These are phyloP conservation scores for Mimumesa dahlbomi DNA, from an alignment of 2,888 invertebrate species.

Conservation along the genomic window DNA sequence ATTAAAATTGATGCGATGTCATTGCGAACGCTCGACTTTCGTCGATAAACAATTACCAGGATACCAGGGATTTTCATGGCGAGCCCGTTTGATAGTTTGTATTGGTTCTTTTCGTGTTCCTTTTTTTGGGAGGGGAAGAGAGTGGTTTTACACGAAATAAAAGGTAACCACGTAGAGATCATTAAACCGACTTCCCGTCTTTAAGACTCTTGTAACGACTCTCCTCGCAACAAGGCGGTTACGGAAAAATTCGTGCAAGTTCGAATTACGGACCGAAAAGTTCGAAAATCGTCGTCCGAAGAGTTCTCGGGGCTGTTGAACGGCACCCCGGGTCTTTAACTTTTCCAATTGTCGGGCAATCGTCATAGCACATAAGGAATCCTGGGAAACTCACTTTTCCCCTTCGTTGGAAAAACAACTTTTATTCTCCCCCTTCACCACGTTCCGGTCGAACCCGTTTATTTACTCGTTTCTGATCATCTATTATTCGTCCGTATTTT, in stretches of 20 bases:
- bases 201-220: not conserved
- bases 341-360: slow-evolving; percentile 49
- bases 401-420: not conserved
- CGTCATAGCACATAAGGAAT: slow-evolving; percentile 30
- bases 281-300: slow-evolving; percentile 40
- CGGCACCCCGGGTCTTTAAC: slow-evolving; percentile 18
- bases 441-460: slow-evolving; percentile 7
- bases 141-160: too few species aligned
- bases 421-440: not conserved
- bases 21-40: too few species aligned
- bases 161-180: too few species aligned
- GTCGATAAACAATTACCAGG: too few species aligned
- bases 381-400: not conserved
- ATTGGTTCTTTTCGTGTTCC: too few species aligned
- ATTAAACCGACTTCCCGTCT: too few species aligned
- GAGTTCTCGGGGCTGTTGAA: slow-evolving; percentile 39
- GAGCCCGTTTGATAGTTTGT: too few species aligned
- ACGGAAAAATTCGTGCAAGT: slow-evolving; percentile 27
- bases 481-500: too few species aligned
- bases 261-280: slow-evolving; percentile 38
- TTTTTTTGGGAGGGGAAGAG: too few species aligned
- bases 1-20: too few species aligned
- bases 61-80: too few species aligned
- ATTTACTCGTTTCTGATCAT: too few species aligned
- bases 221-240: slow-evolving; percentile 29